These are phyloP conservation scores for Plestiodon gilberti DNA, from an alignment of 2,113 vertebrate genomes.

Conservation along the genomic window DNA sequence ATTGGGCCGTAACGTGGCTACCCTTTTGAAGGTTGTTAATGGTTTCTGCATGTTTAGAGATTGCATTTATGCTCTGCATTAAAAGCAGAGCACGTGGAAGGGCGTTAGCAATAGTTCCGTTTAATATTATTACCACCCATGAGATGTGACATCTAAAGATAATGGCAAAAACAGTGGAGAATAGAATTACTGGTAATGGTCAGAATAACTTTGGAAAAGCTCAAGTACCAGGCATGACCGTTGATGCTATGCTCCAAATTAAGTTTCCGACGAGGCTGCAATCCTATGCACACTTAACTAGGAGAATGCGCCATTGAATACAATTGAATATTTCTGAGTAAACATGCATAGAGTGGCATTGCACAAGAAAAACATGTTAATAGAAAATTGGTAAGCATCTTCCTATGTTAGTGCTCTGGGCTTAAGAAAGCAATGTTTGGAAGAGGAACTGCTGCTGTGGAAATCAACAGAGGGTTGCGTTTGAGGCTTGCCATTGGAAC, in stretches of 20 bases:
- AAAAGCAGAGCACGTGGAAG: background rate
- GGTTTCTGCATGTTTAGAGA: background rate
- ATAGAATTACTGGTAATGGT: background rate
- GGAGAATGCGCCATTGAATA: background rate
- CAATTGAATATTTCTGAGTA: background rate
- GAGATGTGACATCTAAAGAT: background rate
- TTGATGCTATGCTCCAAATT: background rate
- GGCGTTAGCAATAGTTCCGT: no score
- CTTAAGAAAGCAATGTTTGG: rapidly evolving
- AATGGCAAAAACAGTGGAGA: background rate
- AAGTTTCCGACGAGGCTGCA: background rate
- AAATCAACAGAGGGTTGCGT: background rate
- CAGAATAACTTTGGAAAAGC: background rate
- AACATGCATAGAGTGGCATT: background rate
- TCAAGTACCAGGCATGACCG: background rate
- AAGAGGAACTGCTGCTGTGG: conserved; percentile 3
- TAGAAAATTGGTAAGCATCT: background rate
- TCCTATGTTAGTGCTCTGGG: rapidly evolving
- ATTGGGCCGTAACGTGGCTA: no score
- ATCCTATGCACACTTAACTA: background rate
- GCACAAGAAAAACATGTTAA: background rate
- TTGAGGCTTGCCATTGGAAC: rapidly evolving
- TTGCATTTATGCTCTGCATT: background rate
- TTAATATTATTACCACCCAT: background rate
- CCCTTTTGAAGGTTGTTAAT: no score